Conservation (phyloP, 64 coral and sea anemone genomes). For the Stylophora pistillata region DNA sequence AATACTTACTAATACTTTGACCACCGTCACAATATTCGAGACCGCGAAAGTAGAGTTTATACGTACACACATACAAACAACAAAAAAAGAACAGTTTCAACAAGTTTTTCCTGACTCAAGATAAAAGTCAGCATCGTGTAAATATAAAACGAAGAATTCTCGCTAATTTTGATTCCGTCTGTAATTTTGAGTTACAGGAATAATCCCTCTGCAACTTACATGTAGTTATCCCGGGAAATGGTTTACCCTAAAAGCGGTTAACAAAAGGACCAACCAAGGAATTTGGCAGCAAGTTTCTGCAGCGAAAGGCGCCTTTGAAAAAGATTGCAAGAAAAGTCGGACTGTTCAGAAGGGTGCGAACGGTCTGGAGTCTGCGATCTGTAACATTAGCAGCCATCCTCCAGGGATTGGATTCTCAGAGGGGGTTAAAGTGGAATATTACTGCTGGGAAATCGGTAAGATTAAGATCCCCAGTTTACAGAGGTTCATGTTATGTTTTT, state of each 20-base stretch:
- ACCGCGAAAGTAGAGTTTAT: no score
- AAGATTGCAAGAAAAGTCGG: neutral
- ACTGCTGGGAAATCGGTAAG: constrained; percentile 23
- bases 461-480: neutral
- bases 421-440: constrained; percentile 8
- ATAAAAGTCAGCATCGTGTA: no score
- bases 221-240: constrained; percentile 13
- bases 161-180: neutral
- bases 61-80: no score
- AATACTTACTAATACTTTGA: no score
- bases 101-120: no score
- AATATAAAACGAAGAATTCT: neutral
- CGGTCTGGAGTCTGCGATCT: neutral
- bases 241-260: neutral
- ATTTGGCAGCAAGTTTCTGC: neutral
- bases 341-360: neutral
- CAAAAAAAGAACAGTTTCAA: no score
- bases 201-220: neutral
- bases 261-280: neutral
- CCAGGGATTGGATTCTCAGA: neutral
- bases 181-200: neutral
- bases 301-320: neutral
- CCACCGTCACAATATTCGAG: no score
- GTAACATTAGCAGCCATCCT: neutral
- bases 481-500: no score